Percentiles rank a stretch among this genome's conserved stretches.
Evolutionary conservation across 2,797 vertebrate species (phyloP).

Genomic region (Eutrigla gurnardus): DNA sequence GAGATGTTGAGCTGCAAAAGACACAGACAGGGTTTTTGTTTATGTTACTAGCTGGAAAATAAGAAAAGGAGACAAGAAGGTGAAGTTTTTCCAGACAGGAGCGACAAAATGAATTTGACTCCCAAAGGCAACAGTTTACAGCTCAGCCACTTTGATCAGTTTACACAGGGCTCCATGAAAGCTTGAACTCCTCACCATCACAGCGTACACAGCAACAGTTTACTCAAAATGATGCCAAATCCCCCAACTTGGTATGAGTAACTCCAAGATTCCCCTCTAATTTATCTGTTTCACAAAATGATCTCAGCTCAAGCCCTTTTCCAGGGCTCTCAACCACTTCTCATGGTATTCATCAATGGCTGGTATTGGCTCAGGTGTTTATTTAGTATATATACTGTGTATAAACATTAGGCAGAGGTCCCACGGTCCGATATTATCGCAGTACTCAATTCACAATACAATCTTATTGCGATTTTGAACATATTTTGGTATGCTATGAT

Average conservation of each 20-base stretch:
- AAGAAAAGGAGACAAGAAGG: not conserved
- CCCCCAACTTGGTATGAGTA: no score
- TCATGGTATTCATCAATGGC: not conserved
- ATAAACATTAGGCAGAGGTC: no score
- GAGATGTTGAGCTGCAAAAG: constrained; percentile 93
- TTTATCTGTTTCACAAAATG: not conserved
- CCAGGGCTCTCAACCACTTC: not conserved
- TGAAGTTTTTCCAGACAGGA: not conserved
- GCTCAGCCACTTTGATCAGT: not conserved
- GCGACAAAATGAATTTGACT: not conserved
- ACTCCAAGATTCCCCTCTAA: not conserved
- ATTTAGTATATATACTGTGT: not conserved
- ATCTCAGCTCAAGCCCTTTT: not conserved
- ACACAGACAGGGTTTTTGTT: not conserved
- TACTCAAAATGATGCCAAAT: not conserved
- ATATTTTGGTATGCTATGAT: not conserved
- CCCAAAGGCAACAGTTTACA: not conserved
- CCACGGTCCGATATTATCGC: no score
- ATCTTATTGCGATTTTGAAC: no score
- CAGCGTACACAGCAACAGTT: not conserved
- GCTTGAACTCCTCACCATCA: not conserved
- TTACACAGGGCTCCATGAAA: not conserved
- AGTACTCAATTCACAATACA: no score
- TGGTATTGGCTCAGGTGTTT: not conserved
- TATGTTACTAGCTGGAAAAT: not conserved